A percentile compares a stretch with the other conserved stretches of the same genome.
Conservation (phyloP, 2,797 vertebrate species). For the Falco cherrug region DNA sequence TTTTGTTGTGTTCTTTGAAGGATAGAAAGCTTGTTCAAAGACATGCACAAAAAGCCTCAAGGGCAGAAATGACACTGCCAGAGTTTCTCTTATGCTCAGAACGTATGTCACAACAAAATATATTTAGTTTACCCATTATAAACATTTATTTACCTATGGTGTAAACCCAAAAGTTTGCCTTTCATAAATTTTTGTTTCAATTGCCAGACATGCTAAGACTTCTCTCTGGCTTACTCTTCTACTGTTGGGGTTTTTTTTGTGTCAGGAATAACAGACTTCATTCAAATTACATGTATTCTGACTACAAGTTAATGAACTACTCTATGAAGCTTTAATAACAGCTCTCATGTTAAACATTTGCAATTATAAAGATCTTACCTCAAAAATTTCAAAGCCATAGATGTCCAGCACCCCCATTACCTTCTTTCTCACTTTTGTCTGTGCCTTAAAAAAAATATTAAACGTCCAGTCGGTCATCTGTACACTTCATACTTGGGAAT, state of each 20-base stretch:
- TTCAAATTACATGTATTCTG: neutral
- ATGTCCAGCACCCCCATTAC: constrained; percentile 99
- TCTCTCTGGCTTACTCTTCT: neutral
- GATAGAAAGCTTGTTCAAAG: neutral
- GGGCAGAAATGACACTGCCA: neutral
- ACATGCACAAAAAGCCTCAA: neutral
- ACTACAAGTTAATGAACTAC: neutral
- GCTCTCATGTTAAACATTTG: neutral
- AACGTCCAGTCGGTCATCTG: neutral
- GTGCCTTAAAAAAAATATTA: constrained; percentile 81
- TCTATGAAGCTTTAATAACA: neutral
- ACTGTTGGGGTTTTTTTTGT: neutral
- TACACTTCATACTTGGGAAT: neutral
- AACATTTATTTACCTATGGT: neutral
- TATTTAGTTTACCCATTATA: neutral
- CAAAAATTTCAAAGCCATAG: constrained; percentile 99
- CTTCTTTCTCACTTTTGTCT: constrained; percentile 93
- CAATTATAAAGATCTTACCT: constrained; percentile 81
- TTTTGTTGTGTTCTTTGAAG: neutral
- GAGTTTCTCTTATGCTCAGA: neutral
- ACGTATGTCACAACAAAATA: neutral
- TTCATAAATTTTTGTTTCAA: neutral
- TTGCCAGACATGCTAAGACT: neutral
- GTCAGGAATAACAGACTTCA: neutral
- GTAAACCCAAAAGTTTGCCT: neutral